phyloP scores from a whole-genome alignment of 2,888 invertebrate species.

The Disparrhopalites patrizii region DNA sequence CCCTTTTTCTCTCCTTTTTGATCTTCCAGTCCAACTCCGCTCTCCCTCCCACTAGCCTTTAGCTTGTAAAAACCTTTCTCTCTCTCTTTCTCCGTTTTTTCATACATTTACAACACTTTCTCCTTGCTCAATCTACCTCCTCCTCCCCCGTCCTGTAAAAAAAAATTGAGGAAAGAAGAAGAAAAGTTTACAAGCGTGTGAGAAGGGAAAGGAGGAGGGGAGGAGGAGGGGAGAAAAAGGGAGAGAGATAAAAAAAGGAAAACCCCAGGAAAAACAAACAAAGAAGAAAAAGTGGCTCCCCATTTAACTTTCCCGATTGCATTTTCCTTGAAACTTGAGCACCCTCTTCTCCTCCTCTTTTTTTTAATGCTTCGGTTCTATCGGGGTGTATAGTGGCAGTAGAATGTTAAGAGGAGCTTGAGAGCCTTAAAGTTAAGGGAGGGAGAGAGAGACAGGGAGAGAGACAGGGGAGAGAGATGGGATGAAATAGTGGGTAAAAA shows the following conservation, averaged over 20 bases:
- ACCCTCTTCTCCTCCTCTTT: too few relatives aligned
- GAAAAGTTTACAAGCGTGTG: background rate
- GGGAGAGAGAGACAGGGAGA: background rate
- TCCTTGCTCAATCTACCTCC: conserved; percentile 20
- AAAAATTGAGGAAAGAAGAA: background rate
- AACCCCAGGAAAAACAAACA: conserved; percentile 21
- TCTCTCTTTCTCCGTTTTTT: too few relatives aligned
- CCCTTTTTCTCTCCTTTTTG: too few relatives aligned
- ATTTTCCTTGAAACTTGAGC: background rate
- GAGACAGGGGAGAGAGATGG: too few relatives aligned
- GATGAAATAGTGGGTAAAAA: background rate
- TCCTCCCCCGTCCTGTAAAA: too few relatives aligned
- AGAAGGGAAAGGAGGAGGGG: conserved; percentile 7
- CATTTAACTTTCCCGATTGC: conserved; percentile 20
- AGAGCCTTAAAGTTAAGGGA: background rate
- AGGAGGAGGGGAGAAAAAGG: background rate
- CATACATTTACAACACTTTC: too few relatives aligned
- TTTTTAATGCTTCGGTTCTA: too few relatives aligned
- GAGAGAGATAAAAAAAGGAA: background rate
- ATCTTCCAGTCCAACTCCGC: conserved; percentile 26
- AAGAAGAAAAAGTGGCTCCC: conserved; percentile 26
- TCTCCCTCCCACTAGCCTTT: too few relatives aligned
- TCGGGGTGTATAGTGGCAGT: too few relatives aligned
- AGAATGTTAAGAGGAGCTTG: too few relatives aligned
- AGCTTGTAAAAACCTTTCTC: background rate